Evolutionary conservation across 2,797 vertebrate species (phyloP), one percentile per base, ranked within the genome.

Genomic region (Helostoma temminkii): DNA sequence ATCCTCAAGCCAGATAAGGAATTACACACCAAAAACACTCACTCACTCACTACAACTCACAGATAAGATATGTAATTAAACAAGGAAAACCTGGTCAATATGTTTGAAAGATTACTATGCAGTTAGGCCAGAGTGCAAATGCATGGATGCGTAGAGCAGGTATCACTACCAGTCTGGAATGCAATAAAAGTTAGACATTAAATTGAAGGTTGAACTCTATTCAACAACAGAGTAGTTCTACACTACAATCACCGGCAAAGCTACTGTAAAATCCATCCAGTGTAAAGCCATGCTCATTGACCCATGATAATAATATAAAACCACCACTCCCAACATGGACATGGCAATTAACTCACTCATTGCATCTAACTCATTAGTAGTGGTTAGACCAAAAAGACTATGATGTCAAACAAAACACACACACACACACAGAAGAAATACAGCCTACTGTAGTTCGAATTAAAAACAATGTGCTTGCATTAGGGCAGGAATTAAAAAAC

Each of bases 261-360:
- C 47, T 37, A 74, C n/a, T n/a, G n/a, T n/a, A 85, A 82, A 66
- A 70, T 87, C 81, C 88, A 73, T 32, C 26, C 66, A 66, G 42
- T 68, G 76, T 52, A 66, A 78, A 76, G 76, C 70, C 69, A 76
- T 72, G 76, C 86, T 92, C 80, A 88, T 90, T 87, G 89, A 84
- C 80, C 73, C 85, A 79, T 83, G 84, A 68, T 86, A 86, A 84
- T 78, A 67, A 28, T 65, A 73, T 84, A 82, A 79, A 84, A 85
- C 55, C 71, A 77, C 74, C 76, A 88, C 77, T 91, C 76, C 77
- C 80, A 85, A 74, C 76, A 83, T 68, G 64, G 32, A 30, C 43
- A 66, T 75, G 65, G 81, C 60, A 91, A 92, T 91, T 87, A 91
- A 85, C 74, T 78, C 75, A 56, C 66, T 86, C 81, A 85, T 91